Conservation (phyloP, 1,140 invertebrate genomes). For the Nephotettix cincticeps region DNA sequence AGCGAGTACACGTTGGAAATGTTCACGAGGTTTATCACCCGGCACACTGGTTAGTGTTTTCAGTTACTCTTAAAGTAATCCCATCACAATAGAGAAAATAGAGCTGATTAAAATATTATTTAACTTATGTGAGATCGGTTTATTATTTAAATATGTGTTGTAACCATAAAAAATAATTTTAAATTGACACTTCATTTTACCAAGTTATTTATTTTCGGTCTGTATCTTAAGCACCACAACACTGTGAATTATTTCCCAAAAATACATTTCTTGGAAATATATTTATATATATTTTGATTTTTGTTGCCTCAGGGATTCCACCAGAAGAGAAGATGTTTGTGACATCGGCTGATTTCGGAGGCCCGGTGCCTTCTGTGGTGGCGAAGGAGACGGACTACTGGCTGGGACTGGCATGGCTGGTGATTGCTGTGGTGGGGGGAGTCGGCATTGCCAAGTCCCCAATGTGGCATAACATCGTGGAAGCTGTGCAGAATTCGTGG, state of each 20-base stretch:
- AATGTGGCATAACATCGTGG: constrained; percentile 77
- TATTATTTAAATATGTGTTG: no score
- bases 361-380: constrained; percentile 72
- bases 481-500: constrained; percentile 85
- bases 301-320: constrained; percentile 54
- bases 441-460: constrained; percentile 76
- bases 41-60: constrained; percentile 61
- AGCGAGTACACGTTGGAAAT: constrained; percentile 76
- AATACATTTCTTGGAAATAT: no score
- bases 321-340: constrained; percentile 64
- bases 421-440: constrained; percentile 73
- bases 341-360: constrained; percentile 73
- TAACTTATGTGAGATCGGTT: no score
- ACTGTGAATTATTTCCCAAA: no score
- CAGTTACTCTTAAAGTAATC: constrained; percentile 30
- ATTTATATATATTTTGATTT: no score
- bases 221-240: no score
- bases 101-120: neutral
- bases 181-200: no score
- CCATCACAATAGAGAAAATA: neutral
- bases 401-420: constrained; percentile 80
- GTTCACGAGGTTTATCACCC: constrained; percentile 79
- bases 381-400: constrained; percentile 78
- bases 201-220: no score
- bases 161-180: no score